Base-by-base conservation (phyloP, 2,113 vertebrate genomes). In the Monarcha castaneiventris region DNA sequence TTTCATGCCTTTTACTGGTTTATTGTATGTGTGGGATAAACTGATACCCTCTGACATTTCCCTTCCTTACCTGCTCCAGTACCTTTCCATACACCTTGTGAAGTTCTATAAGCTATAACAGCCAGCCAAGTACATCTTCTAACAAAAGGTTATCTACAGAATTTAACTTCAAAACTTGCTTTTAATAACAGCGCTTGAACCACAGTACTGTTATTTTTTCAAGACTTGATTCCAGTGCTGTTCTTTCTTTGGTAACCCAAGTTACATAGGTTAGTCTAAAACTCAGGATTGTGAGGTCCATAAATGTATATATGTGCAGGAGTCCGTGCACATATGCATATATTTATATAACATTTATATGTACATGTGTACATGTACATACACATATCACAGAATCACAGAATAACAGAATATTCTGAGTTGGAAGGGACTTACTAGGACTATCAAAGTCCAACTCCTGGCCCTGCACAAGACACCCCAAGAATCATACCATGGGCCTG, bases 1-100 rank as follows among this genome's bases (percentile, higher is more conserved):
- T 21, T 54, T 68, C 7, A 26, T 11, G 12, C 19, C 12, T 44
- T 86, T 69, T 66, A 49, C 15, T 62, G 5, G 2, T 29, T 64
- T 87, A 76, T 41, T 0, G 0, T 11, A 56, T 23, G 3, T 3
- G 27, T 30, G 5, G 30, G 18, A 54, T 54, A 46, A 69, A 58
- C 25, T 44, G 64, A 74, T 13, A 54, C 7, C 2, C 10, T 75
- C 67, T 63, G 52, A 73, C 5, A 23, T 43, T 86, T 79, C 18
- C 10, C 8, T 90, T 86, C n/a, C 25, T 84, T 30, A 58, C 19
- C n/a, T 74, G 25, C 19, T 75, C 43, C 39, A 85, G 13, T 43
- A 61, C 11, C 61, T 67, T 67, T 41, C 21, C 6, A 71, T 61
- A 63, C 22, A 59, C 2, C 10, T 64, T 59, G 26, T 62, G 8